A percentile compares a stretch with the other conserved stretches of the same genome.
Conservation (phyloP, 37 sponge, comb jelly and placozoan genomes). For the Petrosia ficiformis region DNA sequence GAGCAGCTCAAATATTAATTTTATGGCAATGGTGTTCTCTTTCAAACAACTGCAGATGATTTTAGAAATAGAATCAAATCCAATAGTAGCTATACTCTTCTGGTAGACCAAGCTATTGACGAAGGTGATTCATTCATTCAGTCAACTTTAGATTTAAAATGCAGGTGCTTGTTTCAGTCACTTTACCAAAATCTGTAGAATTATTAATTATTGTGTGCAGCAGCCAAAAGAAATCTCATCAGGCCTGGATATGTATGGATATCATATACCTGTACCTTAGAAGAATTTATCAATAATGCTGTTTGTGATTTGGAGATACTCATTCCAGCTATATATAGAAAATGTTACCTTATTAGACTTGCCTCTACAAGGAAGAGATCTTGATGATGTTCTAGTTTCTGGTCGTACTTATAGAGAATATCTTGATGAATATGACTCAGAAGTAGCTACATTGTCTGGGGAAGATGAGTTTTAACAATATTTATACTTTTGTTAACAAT, state of each 20-base stretch:
- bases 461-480: no score
- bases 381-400: constrained; percentile 15
- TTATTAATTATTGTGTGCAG: constrained; percentile 31
- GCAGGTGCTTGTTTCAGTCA: no score
- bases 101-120: no score
- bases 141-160: no score
- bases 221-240: constrained; percentile 2
- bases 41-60: background rate
- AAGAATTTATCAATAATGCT: no score
- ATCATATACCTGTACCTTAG: constrained; percentile 6
- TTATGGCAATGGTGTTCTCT: background rate
- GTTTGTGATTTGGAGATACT: no score
- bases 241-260: constrained; percentile 49
- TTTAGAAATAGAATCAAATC: background rate
- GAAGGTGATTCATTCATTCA: no score
- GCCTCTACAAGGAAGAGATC: no score
- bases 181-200: no score
- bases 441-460: background rate
- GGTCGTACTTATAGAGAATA: constrained; percentile 20
- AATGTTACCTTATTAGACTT: no score
- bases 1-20: background rate
- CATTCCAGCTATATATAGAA: no score
- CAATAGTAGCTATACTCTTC: no score
- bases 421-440: constrained; percentile 16
- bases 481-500: background rate